Evolutionary conservation across 2,113 vertebrate genomes (phyloP), one percentile per base, ranked within the genome.

Genomic region (Lamprotornis superbus): DNA sequence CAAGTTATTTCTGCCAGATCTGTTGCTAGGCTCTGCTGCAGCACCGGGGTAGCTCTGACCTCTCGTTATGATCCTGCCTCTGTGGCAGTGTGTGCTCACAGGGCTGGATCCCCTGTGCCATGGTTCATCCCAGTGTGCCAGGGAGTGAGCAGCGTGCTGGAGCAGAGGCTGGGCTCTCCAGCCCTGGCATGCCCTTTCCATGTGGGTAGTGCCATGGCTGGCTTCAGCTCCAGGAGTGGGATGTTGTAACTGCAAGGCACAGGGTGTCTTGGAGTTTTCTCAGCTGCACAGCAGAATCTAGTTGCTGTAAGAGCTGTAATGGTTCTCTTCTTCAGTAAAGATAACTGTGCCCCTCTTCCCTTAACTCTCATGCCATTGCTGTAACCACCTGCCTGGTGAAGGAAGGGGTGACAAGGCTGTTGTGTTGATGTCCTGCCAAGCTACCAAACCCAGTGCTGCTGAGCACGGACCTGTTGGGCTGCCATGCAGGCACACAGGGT

Each of bases 1-100:
- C 64, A 3, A 89, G 92, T 92, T 95, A 96, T 96, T 96, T 96
- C 60, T 95, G 92, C 80, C 59, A 31, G 80, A 44, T 15, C 76
- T 83, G 93, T 96, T 95, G 93, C 94, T 92, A 79, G 60, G 92
- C 83, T 96, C 7, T 77, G 80, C 85, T 30, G 79, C 59, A 33
- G 64, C 33, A 1, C 2, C 0, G 4, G 44, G 68, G 2, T 15
- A 13, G 92, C 92, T 93, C 23, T 46, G 69, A 74, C 2, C 83
- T 42, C 53, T 37, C 3, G 5, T 9, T 21, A 2, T 0, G 8
- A 40, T 71, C 2, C 0, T 31, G 3, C 9, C 35, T 65, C 25
- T 11, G 0, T 20, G 67, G 40, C 35, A 11, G 10, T 0, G n/a
- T 18, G 10, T 40, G 73, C 90, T 80, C 0, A 0, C 55, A 52